Percentiles rank a stretch among this genome's conserved stretches.
Evolutionary conservation across 2,797 vertebrate genomes (phyloP).

Genomic region (Notoglanidium macrostoma): DNA sequence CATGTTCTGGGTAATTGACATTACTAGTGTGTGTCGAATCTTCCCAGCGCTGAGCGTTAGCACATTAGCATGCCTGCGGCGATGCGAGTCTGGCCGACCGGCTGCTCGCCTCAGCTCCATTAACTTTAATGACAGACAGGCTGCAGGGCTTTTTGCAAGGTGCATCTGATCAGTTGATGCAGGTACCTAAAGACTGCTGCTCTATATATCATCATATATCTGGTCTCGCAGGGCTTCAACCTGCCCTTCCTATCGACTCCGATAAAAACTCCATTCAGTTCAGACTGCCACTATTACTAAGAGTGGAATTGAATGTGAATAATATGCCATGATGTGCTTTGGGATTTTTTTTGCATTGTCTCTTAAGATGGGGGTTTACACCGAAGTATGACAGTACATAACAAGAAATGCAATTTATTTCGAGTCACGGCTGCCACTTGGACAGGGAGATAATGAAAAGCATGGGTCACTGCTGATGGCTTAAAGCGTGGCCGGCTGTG

Average conservation of each 20-base stretch:
- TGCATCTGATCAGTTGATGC: slow-evolving; percentile 62
- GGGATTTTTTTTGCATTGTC: slow-evolving; percentile 56
- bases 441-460: slow-evolving; percentile 99
- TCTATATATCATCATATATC: slow-evolving; percentile 58
- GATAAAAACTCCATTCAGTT: slow-evolving; percentile 54
- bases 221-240: slow-evolving; percentile 47
- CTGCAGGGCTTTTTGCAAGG: slow-evolving; percentile 59
- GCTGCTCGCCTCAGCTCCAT: slow-evolving; percentile 58
- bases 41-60: slow-evolving; percentile 42
- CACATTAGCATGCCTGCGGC: slow-evolving; percentile 59
- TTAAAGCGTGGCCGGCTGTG: slow-evolving; percentile 89
- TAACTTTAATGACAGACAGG: slow-evolving; percentile 62
- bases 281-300: slow-evolving; percentile 19
- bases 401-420: slow-evolving; percentile 90
- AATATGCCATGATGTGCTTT: slow-evolving; percentile 45
- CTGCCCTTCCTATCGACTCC: slow-evolving; percentile 35
- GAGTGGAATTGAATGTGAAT: slow-evolving; percentile 59
- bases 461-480: slow-evolving; percentile 99
- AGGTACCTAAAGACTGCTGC: slow-evolving; percentile 58
- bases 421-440: slow-evolving; percentile 92
- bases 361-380: slow-evolving; percentile 58
- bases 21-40: slow-evolving; percentile 53
- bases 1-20: slow-evolving; percentile 39
- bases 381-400: slow-evolving; percentile 75
- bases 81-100: slow-evolving; percentile 51